Evolutionary conservation across 2,888 invertebrate genomes (phyloP).

Genomic region (Blomia tropicalis): DNA sequence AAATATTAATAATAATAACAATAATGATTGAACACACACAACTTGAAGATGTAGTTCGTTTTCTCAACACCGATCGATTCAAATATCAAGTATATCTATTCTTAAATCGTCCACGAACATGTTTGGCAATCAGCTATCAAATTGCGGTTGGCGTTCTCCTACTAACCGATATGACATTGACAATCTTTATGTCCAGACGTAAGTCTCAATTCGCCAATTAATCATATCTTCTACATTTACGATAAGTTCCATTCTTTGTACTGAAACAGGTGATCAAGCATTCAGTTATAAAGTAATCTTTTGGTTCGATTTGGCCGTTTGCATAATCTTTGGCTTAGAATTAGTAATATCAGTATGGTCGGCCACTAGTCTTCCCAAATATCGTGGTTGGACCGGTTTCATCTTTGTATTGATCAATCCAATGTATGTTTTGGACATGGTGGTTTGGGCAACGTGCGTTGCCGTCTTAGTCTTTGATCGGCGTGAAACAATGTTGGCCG

Average conservation of each 20-base stretch:
- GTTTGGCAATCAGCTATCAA: background rate
- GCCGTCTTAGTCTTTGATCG: background rate
- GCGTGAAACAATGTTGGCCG: background rate
- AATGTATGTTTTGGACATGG: background rate
- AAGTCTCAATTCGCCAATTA: background rate
- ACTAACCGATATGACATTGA: background rate
- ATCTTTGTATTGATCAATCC: background rate
- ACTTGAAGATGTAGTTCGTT: too few species aligned
- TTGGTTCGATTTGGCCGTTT: background rate
- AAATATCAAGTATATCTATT: conserved; percentile 4
- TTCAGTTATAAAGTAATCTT: conserved; percentile 2
- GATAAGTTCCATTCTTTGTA: background rate
- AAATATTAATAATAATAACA: too few species aligned
- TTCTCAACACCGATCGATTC: background rate
- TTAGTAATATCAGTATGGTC: background rate
- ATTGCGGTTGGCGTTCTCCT: background rate
- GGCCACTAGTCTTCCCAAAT: background rate
- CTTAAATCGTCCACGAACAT: background rate
- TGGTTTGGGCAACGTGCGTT: background rate
- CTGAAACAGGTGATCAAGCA: background rate
- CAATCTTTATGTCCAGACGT: conserved; percentile 12
- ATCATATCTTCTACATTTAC: background rate
- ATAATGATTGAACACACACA: too few species aligned
- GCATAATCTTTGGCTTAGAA: conserved; percentile 1
- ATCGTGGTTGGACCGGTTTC: background rate